Evolutionary conservation across 2,113 vertebrate species (phyloP), one percentile per base, ranked within the genome.

Genomic region (Scomber japonicus): DNA sequence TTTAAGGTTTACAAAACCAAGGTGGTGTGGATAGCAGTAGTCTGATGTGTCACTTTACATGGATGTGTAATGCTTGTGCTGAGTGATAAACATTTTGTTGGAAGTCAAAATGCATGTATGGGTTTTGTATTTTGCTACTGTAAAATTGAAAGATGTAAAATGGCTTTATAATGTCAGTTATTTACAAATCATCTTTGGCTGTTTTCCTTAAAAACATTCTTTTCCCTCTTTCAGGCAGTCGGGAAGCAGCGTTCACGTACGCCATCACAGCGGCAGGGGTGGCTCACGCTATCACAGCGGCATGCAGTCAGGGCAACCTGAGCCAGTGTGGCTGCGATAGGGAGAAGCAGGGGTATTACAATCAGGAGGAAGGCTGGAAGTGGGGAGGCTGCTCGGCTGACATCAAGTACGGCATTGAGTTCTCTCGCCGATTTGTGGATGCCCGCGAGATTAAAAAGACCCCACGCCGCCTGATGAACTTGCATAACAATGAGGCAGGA

Each of bases 351-450:
- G 98, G 98, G 55, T 98, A 97, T 94, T 97, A 98, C 95, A 97
- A 97, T 93, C 97, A 99, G 93, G 97, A 99, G 46, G 97, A 99
- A 91, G 98, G 98, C 94, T 99, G 98, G 98, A 99, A 98, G 92
- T 99, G 98, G 98, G 98, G 98, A 61, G 98, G 98, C 90, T 99
- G 98, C 94, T 99, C 98, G 0, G 97, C 98, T 0, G 97, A 99
- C 90, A 96, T 99, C 96, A 97, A 97, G 91, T 99, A 99, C 2
- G 98, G 98, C 92, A 96, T 99, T n/a, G 97, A 99, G 90, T 99
- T 99, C 95, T 99, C 98, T 81, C 96, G 96, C 51, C 97, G 96
- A 92, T 99, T 99, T 63, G 97, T 99, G 86, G 98, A 99, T 48
- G 98, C 98, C 74, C 95, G 98, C 0, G 98, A 99, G 95, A 98